These are phyloP conservation scores for Periophthalmus modestus DNA, from an alignment of 2,113 vertebrate genomes.

Conservation along the genomic window DNA sequence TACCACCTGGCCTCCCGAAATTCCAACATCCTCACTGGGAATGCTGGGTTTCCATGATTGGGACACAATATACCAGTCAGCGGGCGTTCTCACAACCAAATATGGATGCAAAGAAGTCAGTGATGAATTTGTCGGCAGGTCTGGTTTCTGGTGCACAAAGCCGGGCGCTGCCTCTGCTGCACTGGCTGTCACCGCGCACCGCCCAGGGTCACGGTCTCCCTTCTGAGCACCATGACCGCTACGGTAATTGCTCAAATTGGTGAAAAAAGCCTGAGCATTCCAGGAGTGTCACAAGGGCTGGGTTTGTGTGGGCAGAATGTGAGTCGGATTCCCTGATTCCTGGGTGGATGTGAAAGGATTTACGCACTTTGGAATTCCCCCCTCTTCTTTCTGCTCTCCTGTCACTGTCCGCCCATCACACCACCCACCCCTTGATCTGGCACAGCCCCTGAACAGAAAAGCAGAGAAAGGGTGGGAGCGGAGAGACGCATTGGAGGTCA, in stretches of 20 bases:
- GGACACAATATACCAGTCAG: slow-evolving; percentile 41
- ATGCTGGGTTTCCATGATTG: slow-evolving; percentile 33
- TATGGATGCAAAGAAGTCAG: slow-evolving; percentile 55
- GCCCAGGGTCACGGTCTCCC: slow-evolving; percentile 67
- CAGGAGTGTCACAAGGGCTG: slow-evolving; percentile 62
- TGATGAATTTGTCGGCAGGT: slow-evolving; percentile 71
- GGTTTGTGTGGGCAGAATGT: slow-evolving; percentile 65
- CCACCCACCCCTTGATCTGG: slow-evolving; percentile 67
- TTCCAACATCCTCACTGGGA: slow-evolving; percentile 40
- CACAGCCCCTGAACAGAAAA: slow-evolving; percentile 46
- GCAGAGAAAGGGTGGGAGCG: slow-evolving; percentile 51
- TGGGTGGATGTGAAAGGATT: slow-evolving; percentile 66
- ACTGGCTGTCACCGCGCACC: slow-evolving; percentile 57
- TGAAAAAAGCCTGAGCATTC: slow-evolving; percentile 61
- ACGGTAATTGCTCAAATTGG: slow-evolving; percentile 71
- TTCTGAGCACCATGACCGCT: slow-evolving; percentile 71
- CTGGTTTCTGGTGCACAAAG: slow-evolving; percentile 59
- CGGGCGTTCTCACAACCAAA: slow-evolving; percentile 49
- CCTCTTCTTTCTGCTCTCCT: slow-evolving; percentile 52
- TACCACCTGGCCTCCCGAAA: slow-evolving; percentile 6
- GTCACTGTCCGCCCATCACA: slow-evolving; percentile 63
- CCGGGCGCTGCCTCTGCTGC: slow-evolving; percentile 47
- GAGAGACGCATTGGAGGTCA: slow-evolving; percentile 52
- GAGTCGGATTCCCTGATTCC: slow-evolving; percentile 64
- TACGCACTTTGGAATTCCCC: slow-evolving; percentile 64